A percentile compares a stretch with the other conserved stretches of the same genome.
Conservation (phyloP, 1,140 invertebrate genomes). For the Nebria ingens region DNA sequence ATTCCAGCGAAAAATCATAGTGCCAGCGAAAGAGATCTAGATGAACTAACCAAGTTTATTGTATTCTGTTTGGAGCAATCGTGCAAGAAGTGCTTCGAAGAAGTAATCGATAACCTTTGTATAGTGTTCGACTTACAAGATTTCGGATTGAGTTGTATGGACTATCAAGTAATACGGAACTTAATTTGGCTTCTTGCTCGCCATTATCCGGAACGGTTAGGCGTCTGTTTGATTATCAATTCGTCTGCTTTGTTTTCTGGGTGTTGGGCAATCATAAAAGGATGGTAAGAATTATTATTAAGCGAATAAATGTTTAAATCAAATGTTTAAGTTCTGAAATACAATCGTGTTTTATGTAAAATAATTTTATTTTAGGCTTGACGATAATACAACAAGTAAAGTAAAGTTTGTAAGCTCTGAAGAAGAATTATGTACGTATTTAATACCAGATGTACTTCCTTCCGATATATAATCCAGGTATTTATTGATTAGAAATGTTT, state of each 20-base stretch:
- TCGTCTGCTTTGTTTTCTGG: slow-evolving; percentile 58
- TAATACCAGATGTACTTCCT: slow-evolving; percentile 66
- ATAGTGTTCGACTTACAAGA: slow-evolving; percentile 65
- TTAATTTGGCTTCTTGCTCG: slow-evolving; percentile 62
- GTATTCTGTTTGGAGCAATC: slow-evolving; percentile 64
- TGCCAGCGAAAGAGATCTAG: slow-evolving; percentile 56
- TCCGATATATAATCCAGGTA: slow-evolving; percentile 51
- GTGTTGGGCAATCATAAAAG: slow-evolving; percentile 61
- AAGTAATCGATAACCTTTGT: slow-evolving; percentile 65
- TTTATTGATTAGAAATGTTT: too few species aligned
- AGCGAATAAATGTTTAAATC: background rate
- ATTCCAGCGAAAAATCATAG: slow-evolving; percentile 67
- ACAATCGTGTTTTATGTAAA: too few species aligned
- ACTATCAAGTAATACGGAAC: slow-evolving; percentile 65
- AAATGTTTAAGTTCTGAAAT: slow-evolving; percentile 4
- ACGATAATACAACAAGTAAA: slow-evolving; percentile 64
- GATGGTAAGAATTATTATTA: slow-evolving; percentile 41
- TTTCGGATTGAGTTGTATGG: slow-evolving; percentile 62
- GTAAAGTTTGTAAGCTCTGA: slow-evolving; percentile 58
- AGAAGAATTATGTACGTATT: slow-evolving; percentile 55
- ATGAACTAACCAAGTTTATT: slow-evolving; percentile 65
- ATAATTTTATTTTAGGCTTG: slow-evolving; percentile 41
- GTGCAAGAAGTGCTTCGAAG: slow-evolving; percentile 64
- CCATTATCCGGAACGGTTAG: slow-evolving; percentile 66
- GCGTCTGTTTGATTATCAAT: slow-evolving; percentile 60